phyloP scores from a whole-genome alignment of 2,797 vertebrate genomes.

The Anolis apletophallus region DNA sequence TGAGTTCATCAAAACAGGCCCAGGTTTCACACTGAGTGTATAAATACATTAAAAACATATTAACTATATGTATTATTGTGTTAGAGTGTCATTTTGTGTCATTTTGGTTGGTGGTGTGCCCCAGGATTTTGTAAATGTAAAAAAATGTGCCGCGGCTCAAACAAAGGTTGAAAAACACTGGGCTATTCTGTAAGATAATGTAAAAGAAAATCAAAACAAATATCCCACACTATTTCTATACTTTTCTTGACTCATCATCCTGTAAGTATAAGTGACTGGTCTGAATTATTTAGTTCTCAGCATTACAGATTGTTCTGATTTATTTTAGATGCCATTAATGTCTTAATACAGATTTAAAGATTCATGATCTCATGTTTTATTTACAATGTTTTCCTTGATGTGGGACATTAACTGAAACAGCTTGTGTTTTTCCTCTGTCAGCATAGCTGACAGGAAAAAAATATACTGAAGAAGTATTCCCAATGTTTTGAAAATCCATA shows the following conservation, averaged over 20 bases:
- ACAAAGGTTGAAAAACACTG: no score
- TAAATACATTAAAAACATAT: no score
- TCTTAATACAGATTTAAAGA: constrained; percentile 34
- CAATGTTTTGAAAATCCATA: neutral
- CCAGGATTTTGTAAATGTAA: no score
- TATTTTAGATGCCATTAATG: constrained; percentile 23
- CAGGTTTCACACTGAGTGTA: no score
- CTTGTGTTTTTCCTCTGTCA: neutral
- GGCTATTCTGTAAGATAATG: neutral
- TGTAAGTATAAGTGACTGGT: constrained; percentile 18
- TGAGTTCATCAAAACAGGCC: no score
- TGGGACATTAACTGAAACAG: constrained; percentile 21
- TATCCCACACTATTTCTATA: neutral
- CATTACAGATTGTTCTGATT: constrained; percentile 22
- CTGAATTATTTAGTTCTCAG: constrained; percentile 14
- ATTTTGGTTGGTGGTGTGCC: no score
- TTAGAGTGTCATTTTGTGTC: no score
- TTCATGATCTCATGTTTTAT: constrained; percentile 34
- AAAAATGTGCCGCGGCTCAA: no score
- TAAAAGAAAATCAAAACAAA: neutral
- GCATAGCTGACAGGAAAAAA: neutral
- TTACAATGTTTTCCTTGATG: neutral
- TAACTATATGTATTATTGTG: no score
- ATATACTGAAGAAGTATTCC: neutral
- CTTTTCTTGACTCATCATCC: constrained; percentile 1